phyloP scores from a whole-genome alignment of 2,113 vertebrate species.

The Calyptomena viridis region DNA sequence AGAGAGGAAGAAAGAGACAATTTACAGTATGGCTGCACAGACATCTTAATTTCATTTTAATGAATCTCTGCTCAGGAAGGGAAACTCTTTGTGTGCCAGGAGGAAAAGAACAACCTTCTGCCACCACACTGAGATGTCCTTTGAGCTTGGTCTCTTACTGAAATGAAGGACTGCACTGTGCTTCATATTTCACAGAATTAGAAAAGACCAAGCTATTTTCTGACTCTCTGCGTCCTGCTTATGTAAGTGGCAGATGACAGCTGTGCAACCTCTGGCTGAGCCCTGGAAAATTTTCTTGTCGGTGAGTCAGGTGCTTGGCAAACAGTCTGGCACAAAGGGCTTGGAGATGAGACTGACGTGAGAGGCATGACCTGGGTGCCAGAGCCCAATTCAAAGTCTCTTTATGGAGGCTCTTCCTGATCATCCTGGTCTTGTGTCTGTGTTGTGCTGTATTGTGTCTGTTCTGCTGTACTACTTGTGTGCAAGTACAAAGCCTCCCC shows the following conservation, averaged over 20 bases:
- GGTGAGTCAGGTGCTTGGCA: slow-evolving; percentile 34
- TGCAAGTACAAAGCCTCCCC: background rate
- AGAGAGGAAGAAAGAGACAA: background rate
- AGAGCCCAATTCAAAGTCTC: background rate
- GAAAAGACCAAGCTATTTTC: background rate
- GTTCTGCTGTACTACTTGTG: background rate
- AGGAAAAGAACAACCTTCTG: background rate
- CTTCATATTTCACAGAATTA: background rate
- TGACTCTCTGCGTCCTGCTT: background rate
- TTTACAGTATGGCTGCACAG: background rate
- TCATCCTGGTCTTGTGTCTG: background rate
- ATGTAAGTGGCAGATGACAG: background rate
- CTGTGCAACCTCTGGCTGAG: slow-evolving; percentile 16
- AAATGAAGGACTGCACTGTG: background rate
- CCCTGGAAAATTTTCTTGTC: background rate
- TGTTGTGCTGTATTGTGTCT: background rate
- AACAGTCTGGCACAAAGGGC: rapidly evolving
- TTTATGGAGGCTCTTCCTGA: background rate
- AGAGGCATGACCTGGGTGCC: background rate
- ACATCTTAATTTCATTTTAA: slow-evolving; percentile 15
- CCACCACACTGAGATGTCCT: background rate
- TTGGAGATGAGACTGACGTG: background rate
- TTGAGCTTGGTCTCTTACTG: background rate
- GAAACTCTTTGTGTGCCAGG: background rate
- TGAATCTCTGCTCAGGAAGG: background rate